Evolutionary conservation across 2,113 vertebrate species (phyloP).

Genomic region (Raja brachyura): DNA sequence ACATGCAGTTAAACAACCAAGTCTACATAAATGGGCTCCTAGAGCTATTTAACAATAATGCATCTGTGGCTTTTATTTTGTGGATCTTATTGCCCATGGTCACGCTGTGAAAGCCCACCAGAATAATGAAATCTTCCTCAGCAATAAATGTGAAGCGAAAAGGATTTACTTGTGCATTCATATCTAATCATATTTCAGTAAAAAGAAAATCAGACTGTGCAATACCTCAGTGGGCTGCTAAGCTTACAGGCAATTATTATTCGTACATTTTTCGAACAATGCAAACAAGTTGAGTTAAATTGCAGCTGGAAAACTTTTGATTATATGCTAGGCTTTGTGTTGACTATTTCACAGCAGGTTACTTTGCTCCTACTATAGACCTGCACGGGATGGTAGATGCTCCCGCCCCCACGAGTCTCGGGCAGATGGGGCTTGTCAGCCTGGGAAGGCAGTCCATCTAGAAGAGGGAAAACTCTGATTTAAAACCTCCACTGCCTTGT

Average conservation of each 20-base stretch:
- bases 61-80: background rate
- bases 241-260: conserved; percentile 26
- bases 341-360: conserved; percentile 32
- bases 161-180: conserved; percentile 16
- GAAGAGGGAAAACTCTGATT: no score
- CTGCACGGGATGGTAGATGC: no score
- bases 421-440: no score
- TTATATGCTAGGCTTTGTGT: background rate
- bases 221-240: background rate
- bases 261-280: conserved; percentile 15
- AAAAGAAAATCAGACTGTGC: conserved; percentile 20
- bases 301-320: conserved; percentile 10
- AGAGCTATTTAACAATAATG: conserved; percentile 19
- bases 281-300: conserved; percentile 30
- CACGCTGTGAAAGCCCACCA: background rate
- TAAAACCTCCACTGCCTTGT: no score
- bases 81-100: background rate
- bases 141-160: background rate
- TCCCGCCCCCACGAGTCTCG: no score
- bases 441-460: no score
- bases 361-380: background rate
- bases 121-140: background rate
- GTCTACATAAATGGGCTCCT: background rate
- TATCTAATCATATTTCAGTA: conserved; percentile 10
- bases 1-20: conserved; percentile 1